Percentiles rank a stretch among this genome's conserved stretches.
These are phyloP conservation scores for Exephanes ischioxanthus DNA, from an alignment of 2,888 invertebrate species.

Conservation along the genomic window DNA sequence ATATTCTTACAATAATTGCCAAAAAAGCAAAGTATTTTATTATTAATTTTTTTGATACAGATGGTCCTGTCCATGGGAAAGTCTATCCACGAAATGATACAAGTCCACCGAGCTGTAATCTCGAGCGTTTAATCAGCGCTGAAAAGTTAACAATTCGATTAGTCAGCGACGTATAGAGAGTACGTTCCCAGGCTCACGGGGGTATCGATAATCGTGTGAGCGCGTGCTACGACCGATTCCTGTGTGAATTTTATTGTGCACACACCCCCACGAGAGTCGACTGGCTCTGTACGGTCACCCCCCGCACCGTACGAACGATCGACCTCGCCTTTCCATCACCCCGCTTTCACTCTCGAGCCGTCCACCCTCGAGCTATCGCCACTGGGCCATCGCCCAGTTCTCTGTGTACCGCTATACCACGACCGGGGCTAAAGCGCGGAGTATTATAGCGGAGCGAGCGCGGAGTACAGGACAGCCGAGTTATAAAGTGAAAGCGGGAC, in stretches of 20 bases:
- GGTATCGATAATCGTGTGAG: constrained; percentile 81
- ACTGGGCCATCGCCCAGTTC: constrained; percentile 29
- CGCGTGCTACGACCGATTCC: constrained; percentile 82
- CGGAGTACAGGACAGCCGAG: constrained; percentile 14
- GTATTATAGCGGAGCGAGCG: background rate
- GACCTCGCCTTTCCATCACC: constrained; percentile 55
- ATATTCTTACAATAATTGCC: no score
- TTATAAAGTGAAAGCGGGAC: constrained; percentile 50
- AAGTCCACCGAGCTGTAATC: constrained; percentile 54
- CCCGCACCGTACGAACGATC: constrained; percentile 44
- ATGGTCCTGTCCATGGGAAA: constrained; percentile 43
- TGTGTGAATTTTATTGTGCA: constrained; percentile 82
- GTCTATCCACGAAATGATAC: background rate
- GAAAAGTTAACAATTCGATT: constrained; percentile 82
- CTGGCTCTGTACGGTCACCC: constrained; percentile 20
- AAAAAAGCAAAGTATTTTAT: no score
- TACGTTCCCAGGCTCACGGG: constrained; percentile 81
- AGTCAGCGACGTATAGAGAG: constrained; percentile 72
- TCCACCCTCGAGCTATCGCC: constrained; percentile 56
- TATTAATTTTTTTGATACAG: no score
- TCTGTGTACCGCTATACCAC: constrained; percentile 11
- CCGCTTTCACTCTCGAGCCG: constrained; percentile 52
- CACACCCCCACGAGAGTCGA: constrained; percentile 74
- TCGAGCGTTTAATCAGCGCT: constrained; percentile 67
- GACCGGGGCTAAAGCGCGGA: background rate